Evolutionary conservation across 2,113 vertebrate genomes (phyloP).

Genomic region (Sapayoa aenigma): DNA sequence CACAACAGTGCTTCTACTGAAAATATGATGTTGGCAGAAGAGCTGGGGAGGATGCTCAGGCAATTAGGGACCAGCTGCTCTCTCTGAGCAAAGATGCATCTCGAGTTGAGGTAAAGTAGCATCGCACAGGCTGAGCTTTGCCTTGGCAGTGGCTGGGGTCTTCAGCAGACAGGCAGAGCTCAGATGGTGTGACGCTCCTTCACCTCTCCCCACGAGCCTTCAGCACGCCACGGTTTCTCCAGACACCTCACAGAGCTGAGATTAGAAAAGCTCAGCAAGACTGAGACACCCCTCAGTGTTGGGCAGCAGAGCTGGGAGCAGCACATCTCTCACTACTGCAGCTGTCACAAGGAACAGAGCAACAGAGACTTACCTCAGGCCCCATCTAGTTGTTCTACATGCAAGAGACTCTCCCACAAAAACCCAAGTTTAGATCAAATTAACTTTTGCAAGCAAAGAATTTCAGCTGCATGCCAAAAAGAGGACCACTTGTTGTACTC

Average conservation of each 20-base stretch:
- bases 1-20: background rate
- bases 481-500: background rate
- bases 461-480: background rate
- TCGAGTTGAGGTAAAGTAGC: background rate
- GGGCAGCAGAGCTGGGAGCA: background rate
- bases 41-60: background rate
- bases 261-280: background rate
- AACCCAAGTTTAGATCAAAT: background rate
- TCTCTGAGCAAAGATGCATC: background rate
- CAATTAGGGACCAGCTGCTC: background rate
- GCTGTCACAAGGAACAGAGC: background rate
- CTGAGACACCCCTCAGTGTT: background rate
- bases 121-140: accelerated
- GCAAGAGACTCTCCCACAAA: background rate
- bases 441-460: conserved; percentile 17
- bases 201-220: background rate
- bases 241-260: accelerated
- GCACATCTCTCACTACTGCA: background rate
- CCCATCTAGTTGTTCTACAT: background rate
- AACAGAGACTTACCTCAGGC: background rate
- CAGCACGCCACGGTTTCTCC: background rate
- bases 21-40: accelerated
- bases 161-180: background rate
- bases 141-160: background rate
- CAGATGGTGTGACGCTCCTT: accelerated